These are phyloP conservation scores for Tanypteryx hageni DNA, from an alignment of 2,888 invertebrate species.

Conservation along the genomic window DNA sequence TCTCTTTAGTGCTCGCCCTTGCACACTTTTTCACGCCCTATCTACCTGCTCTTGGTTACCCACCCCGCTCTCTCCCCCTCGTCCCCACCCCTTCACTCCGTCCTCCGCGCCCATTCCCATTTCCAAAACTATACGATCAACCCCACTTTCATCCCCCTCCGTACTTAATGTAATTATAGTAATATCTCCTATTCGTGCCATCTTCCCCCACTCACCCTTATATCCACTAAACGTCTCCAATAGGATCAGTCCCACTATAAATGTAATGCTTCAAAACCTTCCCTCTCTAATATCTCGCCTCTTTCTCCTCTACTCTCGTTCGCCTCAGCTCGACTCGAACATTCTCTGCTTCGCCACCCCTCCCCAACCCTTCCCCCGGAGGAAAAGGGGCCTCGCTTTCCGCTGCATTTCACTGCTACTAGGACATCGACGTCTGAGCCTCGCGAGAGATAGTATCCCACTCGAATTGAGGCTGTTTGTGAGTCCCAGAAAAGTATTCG, in stretches of 20 bases:
- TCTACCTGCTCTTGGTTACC: not conserved
- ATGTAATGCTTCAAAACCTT: not conserved
- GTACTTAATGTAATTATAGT: not conserved
- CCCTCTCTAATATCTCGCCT: not conserved
- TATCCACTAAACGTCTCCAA: not conserved
- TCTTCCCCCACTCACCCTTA: not conserved
- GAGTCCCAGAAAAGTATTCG: conserved; percentile 40
- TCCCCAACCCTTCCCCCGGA: not conserved
- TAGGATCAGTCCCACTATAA: no score
- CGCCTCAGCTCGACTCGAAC: not conserved
- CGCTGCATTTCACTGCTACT: conserved; percentile 39
- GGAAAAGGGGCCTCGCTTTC: conserved; percentile 18
- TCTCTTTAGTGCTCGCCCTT: not conserved
- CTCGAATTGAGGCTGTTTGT: not conserved
- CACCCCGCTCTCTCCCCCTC: not conserved
- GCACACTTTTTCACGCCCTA: not conserved
- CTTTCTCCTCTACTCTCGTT: not conserved
- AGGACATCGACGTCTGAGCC: not conserved
- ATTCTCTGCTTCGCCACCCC: not conserved
- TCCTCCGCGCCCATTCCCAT: not conserved
- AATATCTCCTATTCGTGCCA: not conserved
- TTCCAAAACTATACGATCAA: conserved; percentile 1
- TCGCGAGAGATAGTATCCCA: conserved; percentile 30
- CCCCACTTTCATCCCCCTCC: not conserved
- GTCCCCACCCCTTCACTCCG: not conserved